Evolutionary conservation across 2,888 invertebrate species (phyloP).

Genomic region (Ormyrus thymus): DNA sequence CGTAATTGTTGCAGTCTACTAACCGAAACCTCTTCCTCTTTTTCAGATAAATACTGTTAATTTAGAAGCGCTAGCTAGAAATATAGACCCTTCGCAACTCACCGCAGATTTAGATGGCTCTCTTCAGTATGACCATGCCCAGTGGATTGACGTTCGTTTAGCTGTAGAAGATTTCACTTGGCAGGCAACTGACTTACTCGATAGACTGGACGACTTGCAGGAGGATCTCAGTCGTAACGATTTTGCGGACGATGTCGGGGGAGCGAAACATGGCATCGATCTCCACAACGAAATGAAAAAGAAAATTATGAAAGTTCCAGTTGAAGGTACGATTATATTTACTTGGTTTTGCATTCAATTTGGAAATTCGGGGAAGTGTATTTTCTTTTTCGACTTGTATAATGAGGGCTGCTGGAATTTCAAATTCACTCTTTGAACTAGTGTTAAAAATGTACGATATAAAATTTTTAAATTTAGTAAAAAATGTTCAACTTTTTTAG

Average conservation of each 20-base stretch:
- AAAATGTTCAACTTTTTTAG: conserved; percentile 67
- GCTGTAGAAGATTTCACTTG: conserved; percentile 97
- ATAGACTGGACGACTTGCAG: conserved; percentile 93
- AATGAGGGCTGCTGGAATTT: no score
- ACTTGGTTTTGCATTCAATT: no score
- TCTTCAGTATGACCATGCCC: conserved; percentile 95
- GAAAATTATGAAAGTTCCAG: conserved; percentile 93
- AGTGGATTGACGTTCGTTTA: conserved; percentile 96
- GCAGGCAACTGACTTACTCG: conserved; percentile 95
- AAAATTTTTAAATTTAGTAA: no score
- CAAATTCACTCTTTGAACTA: no score
- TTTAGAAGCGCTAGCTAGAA: conserved; percentile 94
- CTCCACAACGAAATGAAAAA: conserved; percentile 95
- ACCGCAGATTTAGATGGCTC: conserved; percentile 96
- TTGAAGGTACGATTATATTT: conserved; percentile 77
- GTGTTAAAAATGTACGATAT: no score
- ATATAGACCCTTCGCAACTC: conserved; percentile 94
- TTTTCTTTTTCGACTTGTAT: no score
- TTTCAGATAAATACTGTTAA: conserved; percentile 96
- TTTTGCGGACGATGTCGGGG: conserved; percentile 95
- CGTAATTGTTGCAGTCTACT: no score
- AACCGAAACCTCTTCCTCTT: neutral
- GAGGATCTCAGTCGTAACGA: conserved; percentile 95
- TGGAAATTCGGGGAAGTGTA: no score
- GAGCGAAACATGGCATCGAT: conserved; percentile 94